Percentiles rank a stretch among this genome's conserved stretches.
Evolutionary conservation across 2,888 invertebrate species (phyloP).

Genomic region (Bruchidius siliquastri): DNA sequence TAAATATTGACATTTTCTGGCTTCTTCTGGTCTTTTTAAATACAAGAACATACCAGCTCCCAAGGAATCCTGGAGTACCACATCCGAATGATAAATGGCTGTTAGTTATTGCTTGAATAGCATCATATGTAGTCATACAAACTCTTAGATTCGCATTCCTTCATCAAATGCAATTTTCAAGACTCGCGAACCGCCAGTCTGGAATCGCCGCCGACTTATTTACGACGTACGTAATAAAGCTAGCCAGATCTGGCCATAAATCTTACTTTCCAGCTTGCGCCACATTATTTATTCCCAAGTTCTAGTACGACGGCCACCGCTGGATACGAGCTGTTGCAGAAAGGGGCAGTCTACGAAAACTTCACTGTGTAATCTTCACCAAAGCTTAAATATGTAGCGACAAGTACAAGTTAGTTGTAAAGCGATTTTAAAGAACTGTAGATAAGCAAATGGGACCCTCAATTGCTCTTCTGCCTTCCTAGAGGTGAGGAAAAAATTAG

Average conservation of each 20-base stretch:
- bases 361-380: not conserved
- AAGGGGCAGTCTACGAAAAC: not conserved
- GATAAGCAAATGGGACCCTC: no score
- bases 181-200: not conserved
- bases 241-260: conserved; percentile 7
- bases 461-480: no score
- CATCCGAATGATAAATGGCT: not conserved
- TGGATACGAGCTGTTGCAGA: not conserved
- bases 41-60: not conserved
- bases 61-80: not conserved
- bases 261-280: conserved; percentile 9
- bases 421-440: no score
- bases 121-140: not conserved
- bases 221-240: conserved; percentile 11
- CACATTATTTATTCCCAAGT: conserved; percentile 3
- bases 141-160: not conserved
- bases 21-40: no score
- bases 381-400: not conserved
- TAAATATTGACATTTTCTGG: no score
- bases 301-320: not conserved
- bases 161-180: not conserved
- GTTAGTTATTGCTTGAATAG: not conserved
- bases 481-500: no score
- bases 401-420: not conserved
- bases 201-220: conserved; percentile 4